Evolutionary conservation across 1,140 invertebrate genomes (phyloP), one percentile per base, ranked within the genome.

Genomic region (Cheumatopsyche charites): DNA sequence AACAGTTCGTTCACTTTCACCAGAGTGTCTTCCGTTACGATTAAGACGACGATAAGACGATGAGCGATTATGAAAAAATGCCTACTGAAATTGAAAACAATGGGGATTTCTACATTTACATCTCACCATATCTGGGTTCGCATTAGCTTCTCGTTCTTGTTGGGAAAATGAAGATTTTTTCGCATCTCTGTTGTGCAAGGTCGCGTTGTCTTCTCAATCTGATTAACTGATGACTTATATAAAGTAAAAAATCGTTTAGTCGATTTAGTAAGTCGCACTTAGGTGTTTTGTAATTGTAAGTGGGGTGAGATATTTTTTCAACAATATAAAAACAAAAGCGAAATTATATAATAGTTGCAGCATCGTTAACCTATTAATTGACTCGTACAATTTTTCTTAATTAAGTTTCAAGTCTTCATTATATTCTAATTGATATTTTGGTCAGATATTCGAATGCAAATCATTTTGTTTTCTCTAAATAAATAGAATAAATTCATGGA

Each of bases 31-130:
- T 42, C 62, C 41, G 62, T 41, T 17, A 63, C 4, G 26, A 42
- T 41, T 15, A 63, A 13, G 36, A 41, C 19, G 17, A 43, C n/a
- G 19, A 63, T n/a, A 15, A 63, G 9, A 43, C 6, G 2, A 17
- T 7, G 23, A 62, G 15, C 29, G 29, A 63, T 63, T 4, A 43
- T 41, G 29, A 63, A 63, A 62, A 63, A 43, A 19, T 2, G 29
- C 15, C 12, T 63, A 21, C 63, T 21, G 63, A 66, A 66, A 49
- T 11, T 21, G 21, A 45, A 66, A 66, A 66, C 63, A 66, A 66
- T 66, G 23, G 43, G 47, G 47, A 21, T 49, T 65, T 65, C 62
- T 65, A 42, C 19, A 19, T 65, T 45, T 42, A n/a, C 41, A 26
- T 42, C 62, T n/a, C 19, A 29, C 26, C 58, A 13, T 62, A 19